Percentiles rank a stretch among this genome's conserved stretches.
Evolutionary conservation across 2,797 vertebrate species (phyloP).

Genomic region (Parambassis ranga): DNA sequence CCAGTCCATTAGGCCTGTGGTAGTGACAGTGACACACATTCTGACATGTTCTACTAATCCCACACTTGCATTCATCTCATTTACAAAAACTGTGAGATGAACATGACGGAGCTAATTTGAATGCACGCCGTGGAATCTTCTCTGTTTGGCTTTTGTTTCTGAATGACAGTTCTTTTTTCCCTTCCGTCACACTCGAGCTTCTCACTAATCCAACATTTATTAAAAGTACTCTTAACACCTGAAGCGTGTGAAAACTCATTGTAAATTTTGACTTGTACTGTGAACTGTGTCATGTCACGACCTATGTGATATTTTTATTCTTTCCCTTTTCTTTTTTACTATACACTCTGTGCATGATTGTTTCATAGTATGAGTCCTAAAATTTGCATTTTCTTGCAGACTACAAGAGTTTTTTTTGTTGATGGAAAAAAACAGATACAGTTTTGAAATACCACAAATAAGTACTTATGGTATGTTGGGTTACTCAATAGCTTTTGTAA

Average conservation of each 20-base stretch:
- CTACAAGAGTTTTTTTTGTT: too few relatives aligned
- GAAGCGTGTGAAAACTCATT: conserved; percentile 20
- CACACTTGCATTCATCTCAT: conserved; percentile 36
- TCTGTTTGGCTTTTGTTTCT: conserved; percentile 35
- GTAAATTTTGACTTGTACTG: conserved; percentile 15
- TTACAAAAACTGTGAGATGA: conserved; percentile 30
- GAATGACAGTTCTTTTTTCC: conserved; percentile 31
- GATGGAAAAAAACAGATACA: too few relatives aligned
- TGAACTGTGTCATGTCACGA: conserved; percentile 3
- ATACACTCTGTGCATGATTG: too few relatives aligned
- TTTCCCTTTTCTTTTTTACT: background rate
- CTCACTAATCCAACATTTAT: conserved; percentile 48
- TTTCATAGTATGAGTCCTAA: too few relatives aligned
- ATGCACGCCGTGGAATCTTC: conserved; percentile 9
- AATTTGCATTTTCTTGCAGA: too few relatives aligned
- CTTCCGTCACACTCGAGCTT: conserved; percentile 23
- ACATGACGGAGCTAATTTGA: conserved; percentile 37
- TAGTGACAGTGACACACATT: conserved; percentile 7
- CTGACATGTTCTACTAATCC: conserved; percentile 49
- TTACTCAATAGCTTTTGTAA: too few relatives aligned
- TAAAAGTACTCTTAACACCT: conserved; percentile 38
- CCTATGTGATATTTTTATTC: background rate
- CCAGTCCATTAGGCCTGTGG: conserved; percentile 6
- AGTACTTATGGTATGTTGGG: too few relatives aligned
- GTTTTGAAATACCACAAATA: too few relatives aligned